phyloP scores from a whole-genome alignment of 2,888 invertebrate genomes.

The Galeruca laticollis region DNA sequence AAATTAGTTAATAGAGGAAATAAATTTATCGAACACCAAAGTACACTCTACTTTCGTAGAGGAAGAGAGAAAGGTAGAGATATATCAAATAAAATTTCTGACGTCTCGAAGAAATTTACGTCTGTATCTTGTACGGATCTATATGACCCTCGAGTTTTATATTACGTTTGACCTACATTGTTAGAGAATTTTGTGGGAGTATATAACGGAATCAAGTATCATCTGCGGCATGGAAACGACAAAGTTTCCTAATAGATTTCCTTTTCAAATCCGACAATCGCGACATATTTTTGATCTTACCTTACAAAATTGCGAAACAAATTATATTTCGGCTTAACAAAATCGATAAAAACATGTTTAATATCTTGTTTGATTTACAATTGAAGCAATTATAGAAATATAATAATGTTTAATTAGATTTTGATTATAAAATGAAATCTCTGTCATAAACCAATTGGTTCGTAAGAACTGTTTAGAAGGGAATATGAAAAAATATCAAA shows the following conservation, averaged over 20 bases:
- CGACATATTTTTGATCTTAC: not conserved
- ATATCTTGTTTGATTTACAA: not conserved
- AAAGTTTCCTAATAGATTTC: not conserved
- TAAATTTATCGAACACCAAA: not conserved
- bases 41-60: not conserved
- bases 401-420: no score
- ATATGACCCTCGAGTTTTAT: slow-evolving; percentile 46
- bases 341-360: not conserved
- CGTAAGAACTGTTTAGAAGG: no score
- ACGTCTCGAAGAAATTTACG: slow-evolving; percentile 50
- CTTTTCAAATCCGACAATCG: not conserved
- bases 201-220: not conserved
- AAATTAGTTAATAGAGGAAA: not conserved
- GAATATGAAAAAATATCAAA: no score
- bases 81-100: slow-evolving; percentile 32
- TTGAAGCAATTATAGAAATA: no score
- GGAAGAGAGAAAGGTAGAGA: not conserved
- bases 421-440: no score
- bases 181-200: slow-evolving; percentile 7
- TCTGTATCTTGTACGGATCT: slow-evolving; percentile 41
- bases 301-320: not conserved
- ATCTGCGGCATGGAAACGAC: not conserved
- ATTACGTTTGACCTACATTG: slow-evolving; percentile 16
- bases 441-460: no score
- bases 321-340: not conserved